Percentiles rank a stretch among this genome's conserved stretches.
phyloP scores from a whole-genome alignment of 2,113 vertebrate species.

The Marmota flaviventris region DNA sequence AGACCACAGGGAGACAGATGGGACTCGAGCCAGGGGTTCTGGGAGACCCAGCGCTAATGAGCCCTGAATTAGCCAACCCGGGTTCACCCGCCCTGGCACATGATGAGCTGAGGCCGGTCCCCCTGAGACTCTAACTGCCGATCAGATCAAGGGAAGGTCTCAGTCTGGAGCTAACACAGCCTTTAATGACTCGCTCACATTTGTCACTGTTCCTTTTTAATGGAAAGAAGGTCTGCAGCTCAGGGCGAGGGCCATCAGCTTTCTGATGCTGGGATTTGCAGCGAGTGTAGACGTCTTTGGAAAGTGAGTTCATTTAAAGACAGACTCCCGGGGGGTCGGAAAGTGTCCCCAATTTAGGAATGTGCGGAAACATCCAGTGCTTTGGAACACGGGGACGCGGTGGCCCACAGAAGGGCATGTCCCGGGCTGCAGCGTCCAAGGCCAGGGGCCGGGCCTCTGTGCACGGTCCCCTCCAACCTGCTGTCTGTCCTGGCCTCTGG shows the following conservation, averaged over 20 bases:
- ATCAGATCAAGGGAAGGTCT: slow-evolving; percentile 3
- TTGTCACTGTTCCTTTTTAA: slow-evolving; percentile 50
- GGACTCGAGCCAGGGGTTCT: background rate
- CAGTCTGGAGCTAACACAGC: background rate
- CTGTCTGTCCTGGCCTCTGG: background rate
- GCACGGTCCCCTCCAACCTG: fast-evolving
- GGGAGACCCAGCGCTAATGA: background rate
- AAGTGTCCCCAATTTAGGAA: background rate
- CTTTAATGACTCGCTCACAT: background rate
- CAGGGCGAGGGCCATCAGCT: too few relatives aligned
- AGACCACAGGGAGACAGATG: background rate
- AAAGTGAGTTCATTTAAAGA: background rate
- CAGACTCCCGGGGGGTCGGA: background rate
- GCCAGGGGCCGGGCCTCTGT: background rate
- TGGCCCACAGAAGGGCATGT: background rate
- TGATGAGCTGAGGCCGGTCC: too few relatives aligned
- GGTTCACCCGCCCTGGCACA: too few relatives aligned
- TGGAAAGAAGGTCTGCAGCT: background rate
- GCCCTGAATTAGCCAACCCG: background rate
- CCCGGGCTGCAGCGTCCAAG: background rate
- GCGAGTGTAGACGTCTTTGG: too few relatives aligned
- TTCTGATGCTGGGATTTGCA: background rate
- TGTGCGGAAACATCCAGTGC: background rate
- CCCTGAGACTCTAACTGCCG: background rate
- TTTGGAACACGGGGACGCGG: fast-evolving